phyloP scores from a whole-genome alignment of 2,797 vertebrate species.

The Pseudocheirus occidentalis region DNA sequence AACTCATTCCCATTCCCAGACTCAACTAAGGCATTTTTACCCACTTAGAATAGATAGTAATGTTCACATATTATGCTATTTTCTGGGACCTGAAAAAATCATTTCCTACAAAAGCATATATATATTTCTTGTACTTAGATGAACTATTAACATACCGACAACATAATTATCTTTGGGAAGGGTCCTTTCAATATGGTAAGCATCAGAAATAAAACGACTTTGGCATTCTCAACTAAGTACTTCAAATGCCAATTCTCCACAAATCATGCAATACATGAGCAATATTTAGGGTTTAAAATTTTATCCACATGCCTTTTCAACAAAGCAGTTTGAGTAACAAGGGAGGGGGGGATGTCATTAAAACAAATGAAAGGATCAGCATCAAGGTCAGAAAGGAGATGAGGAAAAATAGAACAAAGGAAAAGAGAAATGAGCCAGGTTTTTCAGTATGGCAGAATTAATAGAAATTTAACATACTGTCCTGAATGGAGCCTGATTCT shows the following conservation, averaged over 20 bases:
- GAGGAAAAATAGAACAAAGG: constrained; percentile 28
- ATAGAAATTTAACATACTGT: constrained; percentile 21
- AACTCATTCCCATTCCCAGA: background rate
- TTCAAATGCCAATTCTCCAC: constrained; percentile 27
- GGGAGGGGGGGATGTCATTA: background rate
- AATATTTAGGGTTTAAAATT: background rate
- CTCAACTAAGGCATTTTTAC: background rate
- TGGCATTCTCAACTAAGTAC: background rate
- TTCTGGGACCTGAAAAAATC: background rate
- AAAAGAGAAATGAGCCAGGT: background rate
- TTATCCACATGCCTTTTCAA: constrained; percentile 25
- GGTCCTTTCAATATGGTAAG: constrained; percentile 8
- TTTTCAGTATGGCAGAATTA: constrained; percentile 5
- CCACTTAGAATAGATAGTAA: background rate
- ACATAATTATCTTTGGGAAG: background rate
- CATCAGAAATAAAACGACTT: constrained; percentile 16
- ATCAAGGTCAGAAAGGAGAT: constrained; percentile 30
- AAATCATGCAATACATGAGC: background rate
- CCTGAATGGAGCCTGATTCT: constrained; percentile 12
- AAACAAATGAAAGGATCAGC: constrained; percentile 20
- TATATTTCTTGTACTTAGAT: background rate
- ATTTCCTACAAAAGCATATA: background rate
- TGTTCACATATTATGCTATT: background rate
- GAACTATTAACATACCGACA: background rate
- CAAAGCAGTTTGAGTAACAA: constrained; percentile 6